These are phyloP conservation scores for Tolmerus cingulatus DNA, from an alignment of 2,888 invertebrate genomes.

Conservation along the genomic window DNA sequence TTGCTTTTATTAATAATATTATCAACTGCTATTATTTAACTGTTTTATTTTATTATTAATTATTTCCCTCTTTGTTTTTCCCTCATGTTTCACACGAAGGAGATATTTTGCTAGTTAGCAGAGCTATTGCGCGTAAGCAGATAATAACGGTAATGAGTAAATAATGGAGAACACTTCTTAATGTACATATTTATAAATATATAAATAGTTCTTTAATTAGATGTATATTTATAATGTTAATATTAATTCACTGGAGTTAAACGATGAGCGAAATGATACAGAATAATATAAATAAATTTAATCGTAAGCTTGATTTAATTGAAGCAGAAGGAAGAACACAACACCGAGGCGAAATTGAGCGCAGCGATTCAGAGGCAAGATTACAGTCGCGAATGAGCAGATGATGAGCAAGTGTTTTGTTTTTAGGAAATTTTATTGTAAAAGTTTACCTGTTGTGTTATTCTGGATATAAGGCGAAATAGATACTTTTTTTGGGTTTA, in stretches of 20 bases:
- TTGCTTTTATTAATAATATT: slow-evolving; percentile 39
- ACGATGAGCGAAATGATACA: slow-evolving; percentile 21
- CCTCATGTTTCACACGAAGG: neutral
- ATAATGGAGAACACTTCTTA: slow-evolving; percentile 27
- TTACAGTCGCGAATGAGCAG: neutral
- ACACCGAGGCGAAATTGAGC: neutral
- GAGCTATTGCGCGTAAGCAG: slow-evolving; percentile 8
- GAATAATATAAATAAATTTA: slow-evolving; percentile 36
- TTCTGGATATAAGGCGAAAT: slow-evolving; percentile 37
- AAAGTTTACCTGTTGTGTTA: slow-evolving; percentile 40
- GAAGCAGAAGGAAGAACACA: slow-evolving; percentile 16
- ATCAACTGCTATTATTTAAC: slow-evolving; percentile 31
- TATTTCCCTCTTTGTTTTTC: slow-evolving; percentile 19
- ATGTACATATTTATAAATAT: slow-evolving; percentile 44
- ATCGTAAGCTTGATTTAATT: slow-evolving; percentile 37
- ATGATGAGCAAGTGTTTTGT: slow-evolving; percentile 32
- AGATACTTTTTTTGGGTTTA: slow-evolving; percentile 39
- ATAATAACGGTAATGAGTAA: neutral
- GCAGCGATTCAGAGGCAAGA: neutral
- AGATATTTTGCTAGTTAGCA: neutral
- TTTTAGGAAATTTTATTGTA: slow-evolving; percentile 42
- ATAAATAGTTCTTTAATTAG: slow-evolving; percentile 41
- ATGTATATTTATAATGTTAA: slow-evolving; percentile 42
- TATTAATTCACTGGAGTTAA: slow-evolving; percentile 34
- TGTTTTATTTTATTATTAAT: slow-evolving; percentile 30